A percentile compares a stretch with the other conserved stretches of the same genome.
phyloP scores from a whole-genome alignment of 2,113 vertebrate genomes.

The Copsychus sechellarum region DNA sequence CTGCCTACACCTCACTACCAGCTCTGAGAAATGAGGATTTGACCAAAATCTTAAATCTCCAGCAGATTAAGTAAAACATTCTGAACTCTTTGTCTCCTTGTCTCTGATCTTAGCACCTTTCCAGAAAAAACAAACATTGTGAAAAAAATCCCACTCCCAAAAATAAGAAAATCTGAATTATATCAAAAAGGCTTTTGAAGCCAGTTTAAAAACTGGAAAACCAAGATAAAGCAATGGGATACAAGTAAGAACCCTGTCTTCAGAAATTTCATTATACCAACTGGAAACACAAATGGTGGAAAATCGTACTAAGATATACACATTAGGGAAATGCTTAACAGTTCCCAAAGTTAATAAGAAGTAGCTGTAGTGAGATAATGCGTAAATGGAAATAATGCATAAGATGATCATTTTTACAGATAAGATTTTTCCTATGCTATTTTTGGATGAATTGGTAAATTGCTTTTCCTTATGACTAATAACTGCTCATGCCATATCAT shows the following conservation, averaged over 20 bases:
- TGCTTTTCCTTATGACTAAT: slow-evolving; percentile 54
- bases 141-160: background rate
- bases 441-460: slow-evolving; percentile 58
- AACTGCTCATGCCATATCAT: slow-evolving; percentile 16
- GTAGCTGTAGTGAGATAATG: background rate
- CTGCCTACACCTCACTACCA: background rate
- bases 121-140: background rate
- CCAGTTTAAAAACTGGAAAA: background rate
- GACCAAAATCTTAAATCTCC: background rate
- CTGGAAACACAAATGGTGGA: background rate
- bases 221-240: background rate
- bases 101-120: background rate
- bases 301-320: background rate
- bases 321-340: background rate
- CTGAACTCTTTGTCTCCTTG: background rate
- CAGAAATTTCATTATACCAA: background rate
- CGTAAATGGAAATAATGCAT: slow-evolving; percentile 15
- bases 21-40: background rate
- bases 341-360: slow-evolving; percentile 28
- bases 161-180: background rate
- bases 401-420: slow-evolving; percentile 33
- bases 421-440: slow-evolving; percentile 48
- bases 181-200: background rate
- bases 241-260: background rate
- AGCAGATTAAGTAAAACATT: background rate